Evolutionary conservation across 1,140 invertebrate species (phyloP).

Genomic region (Zaprionus africanus): DNA sequence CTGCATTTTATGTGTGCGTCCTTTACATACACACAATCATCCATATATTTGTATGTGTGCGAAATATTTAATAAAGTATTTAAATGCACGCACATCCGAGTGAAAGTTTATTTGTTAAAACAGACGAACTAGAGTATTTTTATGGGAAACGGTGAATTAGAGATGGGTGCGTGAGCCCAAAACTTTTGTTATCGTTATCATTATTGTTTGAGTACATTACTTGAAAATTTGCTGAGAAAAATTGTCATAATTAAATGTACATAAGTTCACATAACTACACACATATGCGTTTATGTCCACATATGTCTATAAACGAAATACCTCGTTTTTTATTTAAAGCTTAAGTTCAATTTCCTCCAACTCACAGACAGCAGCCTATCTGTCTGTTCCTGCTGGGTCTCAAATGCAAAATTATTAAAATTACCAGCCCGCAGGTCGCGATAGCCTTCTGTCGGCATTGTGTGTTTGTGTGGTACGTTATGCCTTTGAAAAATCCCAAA

Average conservation of each 20-base stretch:
- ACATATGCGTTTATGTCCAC: background rate
- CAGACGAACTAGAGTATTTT: background rate
- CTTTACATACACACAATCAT: background rate
- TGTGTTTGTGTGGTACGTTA: slow-evolving; percentile 10
- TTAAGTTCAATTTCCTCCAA: background rate
- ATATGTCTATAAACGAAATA: background rate
- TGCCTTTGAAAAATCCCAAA: slow-evolving; percentile 77
- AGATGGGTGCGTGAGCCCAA: background rate
- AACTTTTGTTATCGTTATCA: background rate
- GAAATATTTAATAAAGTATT: slow-evolving; percentile 8
- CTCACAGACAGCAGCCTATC: background rate
- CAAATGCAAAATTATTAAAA: slow-evolving; percentile 69
- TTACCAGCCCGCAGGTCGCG: slow-evolving; percentile 20
- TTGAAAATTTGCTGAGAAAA: background rate
- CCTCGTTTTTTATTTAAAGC: background rate
- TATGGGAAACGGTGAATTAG: background rate
- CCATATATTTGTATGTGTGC: background rate
- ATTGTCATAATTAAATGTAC: no score
- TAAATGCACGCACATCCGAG: background rate
- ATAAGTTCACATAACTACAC: background rate
- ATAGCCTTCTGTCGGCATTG: slow-evolving; percentile 38
- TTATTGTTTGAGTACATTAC: background rate
- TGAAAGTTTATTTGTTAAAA: background rate
- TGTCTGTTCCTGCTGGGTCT: slow-evolving; percentile 15
- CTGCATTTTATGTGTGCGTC: slow-evolving; percentile 68